Conservation (phyloP, 2,113 vertebrate genomes). For the Tachysurus fulvidraco region DNA sequence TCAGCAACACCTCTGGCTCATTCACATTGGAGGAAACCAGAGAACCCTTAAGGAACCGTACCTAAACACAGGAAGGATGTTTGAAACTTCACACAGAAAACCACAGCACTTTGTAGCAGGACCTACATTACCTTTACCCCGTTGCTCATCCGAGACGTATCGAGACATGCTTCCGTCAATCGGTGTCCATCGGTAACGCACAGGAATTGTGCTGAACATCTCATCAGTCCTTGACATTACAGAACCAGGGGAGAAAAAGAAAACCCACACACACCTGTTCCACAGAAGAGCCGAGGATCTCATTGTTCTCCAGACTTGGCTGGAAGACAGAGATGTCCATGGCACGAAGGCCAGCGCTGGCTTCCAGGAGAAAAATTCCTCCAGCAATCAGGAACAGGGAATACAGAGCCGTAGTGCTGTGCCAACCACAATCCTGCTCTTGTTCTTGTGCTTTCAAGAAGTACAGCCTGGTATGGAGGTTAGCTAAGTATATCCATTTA, state of each 20-base stretch:
- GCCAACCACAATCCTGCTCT: constrained; percentile 8
- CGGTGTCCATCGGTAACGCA: not conserved
- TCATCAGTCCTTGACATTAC: not conserved
- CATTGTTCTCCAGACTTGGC: constrained; percentile 41
- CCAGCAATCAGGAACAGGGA: constrained; percentile 58
- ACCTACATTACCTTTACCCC: too few species aligned
- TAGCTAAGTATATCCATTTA: not conserved
- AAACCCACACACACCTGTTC: constrained; percentile 22
- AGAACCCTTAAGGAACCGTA: not conserved
- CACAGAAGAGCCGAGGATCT: constrained; percentile 3
- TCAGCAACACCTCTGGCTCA: too few species aligned
- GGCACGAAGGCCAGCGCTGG: constrained; percentile 24
- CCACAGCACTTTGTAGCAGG: not conserved
- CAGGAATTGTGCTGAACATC: not conserved
- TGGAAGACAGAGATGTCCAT: constrained; percentile 20
- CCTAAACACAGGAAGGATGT: not conserved
- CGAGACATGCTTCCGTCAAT: not conserved
- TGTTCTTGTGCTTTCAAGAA: not conserved
- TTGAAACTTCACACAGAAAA: not conserved
- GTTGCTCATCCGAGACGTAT: not conserved
- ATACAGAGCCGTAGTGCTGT: constrained; percentile 9
- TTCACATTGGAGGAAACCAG: not conserved
- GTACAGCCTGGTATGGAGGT: not conserved
- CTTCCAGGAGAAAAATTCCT: constrained; percentile 56
- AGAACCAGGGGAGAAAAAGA: not conserved